phyloP scores from a whole-genome alignment of 2,113 vertebrate genomes.

The Equus quagga region DNA sequence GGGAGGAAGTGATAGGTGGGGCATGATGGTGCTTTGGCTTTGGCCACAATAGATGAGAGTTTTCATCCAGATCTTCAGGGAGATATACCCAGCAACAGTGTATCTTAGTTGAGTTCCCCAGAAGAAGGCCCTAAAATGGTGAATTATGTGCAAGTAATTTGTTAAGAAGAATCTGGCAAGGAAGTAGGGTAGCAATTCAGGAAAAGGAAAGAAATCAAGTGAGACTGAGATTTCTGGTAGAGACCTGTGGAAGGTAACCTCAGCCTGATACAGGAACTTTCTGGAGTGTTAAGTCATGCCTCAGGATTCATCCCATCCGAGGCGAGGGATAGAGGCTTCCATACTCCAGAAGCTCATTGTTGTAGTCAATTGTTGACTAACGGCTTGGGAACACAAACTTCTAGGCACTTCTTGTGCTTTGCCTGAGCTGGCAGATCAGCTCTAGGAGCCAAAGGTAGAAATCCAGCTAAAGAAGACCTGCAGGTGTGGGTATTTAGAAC shows the following conservation, averaged over 20 bases:
- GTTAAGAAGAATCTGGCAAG: not conserved
- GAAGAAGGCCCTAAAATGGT: not conserved
- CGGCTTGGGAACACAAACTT: not conserved
- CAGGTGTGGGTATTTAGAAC: not conserved
- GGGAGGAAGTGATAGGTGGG: too few relatives aligned
- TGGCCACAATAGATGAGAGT: not conserved
- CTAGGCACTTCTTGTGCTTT: not conserved
- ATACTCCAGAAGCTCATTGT: not conserved
- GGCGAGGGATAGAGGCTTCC: not conserved
- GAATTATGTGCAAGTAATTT: not conserved
- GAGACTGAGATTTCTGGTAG: not conserved
- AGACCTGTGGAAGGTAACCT: not conserved
- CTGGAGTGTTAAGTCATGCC: not conserved
- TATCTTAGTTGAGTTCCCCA: not conserved
- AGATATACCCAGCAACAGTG: not conserved
- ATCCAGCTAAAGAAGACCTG: not conserved
- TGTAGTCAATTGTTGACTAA: not conserved
- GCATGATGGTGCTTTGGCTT: not conserved
- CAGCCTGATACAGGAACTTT: not conserved
- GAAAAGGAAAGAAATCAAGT: not conserved
- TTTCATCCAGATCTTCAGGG: not conserved
- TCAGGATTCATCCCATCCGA: not conserved
- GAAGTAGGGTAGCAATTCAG: not conserved
- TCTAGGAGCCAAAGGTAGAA: not conserved
- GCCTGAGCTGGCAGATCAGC: not conserved